These are phyloP conservation scores for Rhabdornis inornatus DNA, from an alignment of 2,113 vertebrate genomes.

Conservation along the genomic window DNA sequence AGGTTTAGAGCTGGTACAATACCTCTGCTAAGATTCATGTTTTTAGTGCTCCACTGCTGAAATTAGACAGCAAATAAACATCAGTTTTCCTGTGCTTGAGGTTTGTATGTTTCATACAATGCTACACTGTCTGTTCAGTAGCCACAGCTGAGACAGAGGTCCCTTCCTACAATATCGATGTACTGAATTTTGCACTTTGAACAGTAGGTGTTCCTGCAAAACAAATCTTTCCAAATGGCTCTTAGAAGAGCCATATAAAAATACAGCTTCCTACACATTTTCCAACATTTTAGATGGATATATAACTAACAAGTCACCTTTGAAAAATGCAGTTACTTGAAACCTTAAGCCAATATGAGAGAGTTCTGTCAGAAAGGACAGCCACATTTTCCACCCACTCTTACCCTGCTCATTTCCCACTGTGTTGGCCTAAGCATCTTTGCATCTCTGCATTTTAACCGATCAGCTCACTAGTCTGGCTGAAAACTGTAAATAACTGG, in stretches of 20 bases:
- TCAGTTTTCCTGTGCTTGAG: not conserved
- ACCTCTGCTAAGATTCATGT: not conserved
- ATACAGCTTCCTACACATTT: constrained; percentile 21
- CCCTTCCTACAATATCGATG: not conserved
- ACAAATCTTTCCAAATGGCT: not conserved
- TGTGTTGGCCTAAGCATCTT: not conserved
- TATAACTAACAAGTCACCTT: not conserved
- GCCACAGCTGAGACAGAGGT: not conserved
- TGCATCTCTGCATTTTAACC: not conserved
- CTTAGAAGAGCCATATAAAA: constrained; percentile 10
- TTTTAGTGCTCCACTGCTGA: not conserved
- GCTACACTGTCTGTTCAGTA: not conserved
- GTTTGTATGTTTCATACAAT: not conserved
- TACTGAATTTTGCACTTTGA: not conserved
- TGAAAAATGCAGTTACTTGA: constrained; percentile 15
- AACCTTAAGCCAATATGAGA: not conserved
- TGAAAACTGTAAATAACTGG: not conserved
- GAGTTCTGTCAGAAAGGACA: not conserved
- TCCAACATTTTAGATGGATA: not conserved
- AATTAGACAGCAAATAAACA: not conserved
- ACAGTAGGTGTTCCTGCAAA: not conserved
- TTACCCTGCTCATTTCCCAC: not conserved
- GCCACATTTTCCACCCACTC: not conserved
- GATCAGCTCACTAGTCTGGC: not conserved
- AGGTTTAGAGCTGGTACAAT: not conserved